A percentile compares a stretch with the other conserved stretches of the same genome.
Conservation (phyloP, 2,113 vertebrate genomes). For the Zosterops borbonicus region DNA sequence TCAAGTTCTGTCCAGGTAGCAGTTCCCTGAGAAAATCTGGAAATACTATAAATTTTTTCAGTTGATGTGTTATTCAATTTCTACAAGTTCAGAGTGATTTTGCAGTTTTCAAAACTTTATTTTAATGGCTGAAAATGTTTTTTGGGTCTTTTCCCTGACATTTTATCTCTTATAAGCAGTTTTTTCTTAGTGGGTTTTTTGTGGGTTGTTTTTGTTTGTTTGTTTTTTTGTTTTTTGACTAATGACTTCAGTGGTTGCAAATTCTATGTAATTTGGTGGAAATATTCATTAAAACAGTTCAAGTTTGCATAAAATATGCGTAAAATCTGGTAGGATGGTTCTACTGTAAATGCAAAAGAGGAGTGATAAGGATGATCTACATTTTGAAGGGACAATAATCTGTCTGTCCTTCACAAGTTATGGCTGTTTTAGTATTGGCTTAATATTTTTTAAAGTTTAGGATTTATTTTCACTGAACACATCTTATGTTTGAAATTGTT, state of each 20-base stretch:
- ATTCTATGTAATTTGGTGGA: background rate
- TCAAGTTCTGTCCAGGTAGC: background rate
- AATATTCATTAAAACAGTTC: background rate
- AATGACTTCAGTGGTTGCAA: background rate
- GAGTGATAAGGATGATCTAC: background rate
- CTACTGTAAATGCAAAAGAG: background rate
- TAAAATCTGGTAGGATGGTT: background rate
- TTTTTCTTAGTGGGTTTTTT: background rate
- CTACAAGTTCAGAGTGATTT: background rate
- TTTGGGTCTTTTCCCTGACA: background rate
- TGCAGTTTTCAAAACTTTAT: background rate
- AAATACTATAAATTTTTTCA: background rate
- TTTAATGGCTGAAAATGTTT: background rate
- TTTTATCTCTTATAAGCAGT: background rate
- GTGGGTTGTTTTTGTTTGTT: too few species aligned
- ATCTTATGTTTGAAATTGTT: background rate
- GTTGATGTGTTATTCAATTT: background rate
- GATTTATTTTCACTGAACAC: background rate
- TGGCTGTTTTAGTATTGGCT: background rate
- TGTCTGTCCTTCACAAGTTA: background rate
- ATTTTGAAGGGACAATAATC: background rate
- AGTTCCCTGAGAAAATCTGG: background rate
- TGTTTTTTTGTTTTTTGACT: background rate
- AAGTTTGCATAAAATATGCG: background rate
- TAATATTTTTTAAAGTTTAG: background rate